Percentiles rank a stretch among this genome's conserved stretches.
Evolutionary conservation across 2,797 vertebrate species (phyloP).

Genomic region (Tachyglossus aculeatus): DNA sequence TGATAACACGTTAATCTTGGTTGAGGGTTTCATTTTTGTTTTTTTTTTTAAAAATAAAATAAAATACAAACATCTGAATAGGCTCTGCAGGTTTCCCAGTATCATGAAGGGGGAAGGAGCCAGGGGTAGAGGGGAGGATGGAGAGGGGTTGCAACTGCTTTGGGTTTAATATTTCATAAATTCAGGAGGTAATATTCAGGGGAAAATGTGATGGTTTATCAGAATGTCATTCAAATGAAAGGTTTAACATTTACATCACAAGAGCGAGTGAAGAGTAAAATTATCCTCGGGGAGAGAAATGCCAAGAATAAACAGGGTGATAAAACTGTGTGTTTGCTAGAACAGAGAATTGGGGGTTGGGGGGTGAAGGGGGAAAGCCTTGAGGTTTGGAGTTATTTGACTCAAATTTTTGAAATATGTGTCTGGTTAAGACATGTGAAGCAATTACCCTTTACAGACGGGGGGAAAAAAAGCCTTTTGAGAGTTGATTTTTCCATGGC

Average conservation of each 20-base stretch:
- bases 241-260: constrained; percentile 98
- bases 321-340: constrained; percentile 55
- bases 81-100: constrained; percentile 65
- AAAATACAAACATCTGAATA: constrained; percentile 74
- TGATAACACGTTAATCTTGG: constrained; percentile 74
- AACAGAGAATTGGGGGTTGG: neutral
- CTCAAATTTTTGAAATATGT: constrained; percentile 48
- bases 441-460: constrained; percentile 27
- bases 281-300: constrained; percentile 81
- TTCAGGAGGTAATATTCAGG: constrained; percentile 80
- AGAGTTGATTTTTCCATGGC: constrained; percentile 27
- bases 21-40: constrained; percentile 26
- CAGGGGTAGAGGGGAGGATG: neutral
- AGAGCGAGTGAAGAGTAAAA: constrained; percentile 81
- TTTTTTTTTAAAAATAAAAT: constrained; percentile 63
- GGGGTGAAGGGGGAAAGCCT: constrained; percentile 27
- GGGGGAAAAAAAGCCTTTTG: constrained; percentile 6
- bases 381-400: constrained; percentile 12
- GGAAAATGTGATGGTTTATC: constrained; percentile 84
- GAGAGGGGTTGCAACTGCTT: constrained; percentile 60
- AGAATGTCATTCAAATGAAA: constrained; percentile 97
- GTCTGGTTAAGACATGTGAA: constrained; percentile 6
- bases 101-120: constrained; percentile 5
- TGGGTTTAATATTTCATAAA: constrained; percentile 78
- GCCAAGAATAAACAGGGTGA: constrained; percentile 81